A percentile compares a stretch with the other conserved stretches of the same genome.
These are phyloP conservation scores for human DNA, from an alignment of 2,113 vertebrate genomes.

Conservation along the genomic window DNA sequence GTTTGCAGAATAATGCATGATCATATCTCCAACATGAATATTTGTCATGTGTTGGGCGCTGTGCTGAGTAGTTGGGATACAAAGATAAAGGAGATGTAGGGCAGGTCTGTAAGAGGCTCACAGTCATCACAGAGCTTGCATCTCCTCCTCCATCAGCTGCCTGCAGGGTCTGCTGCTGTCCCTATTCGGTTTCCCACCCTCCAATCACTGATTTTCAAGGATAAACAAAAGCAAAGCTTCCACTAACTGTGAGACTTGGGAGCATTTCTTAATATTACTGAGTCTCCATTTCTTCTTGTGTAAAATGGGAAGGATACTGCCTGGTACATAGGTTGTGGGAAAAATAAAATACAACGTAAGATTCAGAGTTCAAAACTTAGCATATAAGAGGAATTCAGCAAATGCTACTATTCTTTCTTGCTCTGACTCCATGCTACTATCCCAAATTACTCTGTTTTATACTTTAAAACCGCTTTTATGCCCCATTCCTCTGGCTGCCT, in stretches of 20 bases:
- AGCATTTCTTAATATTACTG: not conserved
- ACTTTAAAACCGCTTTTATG: not conserved
- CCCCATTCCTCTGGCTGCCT: not conserved
- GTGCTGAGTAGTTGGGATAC: not conserved
- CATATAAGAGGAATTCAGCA: not conserved
- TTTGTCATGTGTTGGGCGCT: not conserved
- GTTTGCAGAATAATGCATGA: not conserved
- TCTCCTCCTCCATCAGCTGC: not conserved
- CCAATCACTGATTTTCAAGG: not conserved
- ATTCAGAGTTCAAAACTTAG: not conserved
- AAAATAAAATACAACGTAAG: not conserved
- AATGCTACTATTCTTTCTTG: not conserved
- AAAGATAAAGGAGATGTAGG: not conserved
- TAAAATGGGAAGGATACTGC: not conserved
- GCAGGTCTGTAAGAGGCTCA: not conserved
- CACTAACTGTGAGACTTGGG: not conserved
- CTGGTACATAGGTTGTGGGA: not conserved
- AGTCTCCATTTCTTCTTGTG: not conserved
- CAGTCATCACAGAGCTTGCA: not conserved
- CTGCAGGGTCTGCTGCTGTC: not conserved
- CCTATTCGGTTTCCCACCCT: not conserved
- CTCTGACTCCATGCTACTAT: not conserved
- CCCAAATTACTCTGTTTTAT: not conserved
- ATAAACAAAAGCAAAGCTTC: not conserved
- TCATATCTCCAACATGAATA: not conserved